Evolutionary conservation across 2,888 invertebrate genomes (phyloP).

Genomic region (Agonopterix heracliana): DNA sequence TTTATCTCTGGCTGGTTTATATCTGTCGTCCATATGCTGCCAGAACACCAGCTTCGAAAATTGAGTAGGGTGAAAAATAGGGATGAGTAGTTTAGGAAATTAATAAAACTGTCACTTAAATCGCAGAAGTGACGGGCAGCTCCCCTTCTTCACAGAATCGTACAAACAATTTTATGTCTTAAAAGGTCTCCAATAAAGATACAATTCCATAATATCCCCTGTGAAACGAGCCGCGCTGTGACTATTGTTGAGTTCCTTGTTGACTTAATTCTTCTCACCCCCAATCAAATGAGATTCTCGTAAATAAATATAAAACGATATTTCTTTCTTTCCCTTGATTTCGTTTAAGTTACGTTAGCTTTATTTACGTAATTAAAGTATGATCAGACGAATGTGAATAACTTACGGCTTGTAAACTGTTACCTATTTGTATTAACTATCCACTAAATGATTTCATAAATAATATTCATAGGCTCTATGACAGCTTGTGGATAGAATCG

Average conservation of each 20-base stretch:
- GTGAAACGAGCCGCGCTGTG: slow-evolving; percentile 39
- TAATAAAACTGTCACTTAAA: slow-evolving; percentile 87
- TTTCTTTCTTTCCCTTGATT: slow-evolving; percentile 18
- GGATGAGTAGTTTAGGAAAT: slow-evolving; percentile 77
- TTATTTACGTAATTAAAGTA: too few species aligned
- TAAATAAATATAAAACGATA: slow-evolving; percentile 54
- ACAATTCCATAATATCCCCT: slow-evolving; percentile 24
- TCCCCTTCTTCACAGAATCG: slow-evolving; percentile 41
- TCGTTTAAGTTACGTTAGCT: too few species aligned
- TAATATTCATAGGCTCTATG: too few species aligned
- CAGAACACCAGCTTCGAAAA: slow-evolving; percentile 59
- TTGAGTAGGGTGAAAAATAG: slow-evolving; percentile 62
- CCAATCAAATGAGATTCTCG: slow-evolving; percentile 50
- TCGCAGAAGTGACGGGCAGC: slow-evolving; percentile 63
- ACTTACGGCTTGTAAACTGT: too few species aligned
- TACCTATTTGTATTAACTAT: too few species aligned
- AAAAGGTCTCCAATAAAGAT: slow-evolving; percentile 27
- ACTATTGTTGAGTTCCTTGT: slow-evolving; percentile 63
- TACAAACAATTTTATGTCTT: slow-evolving; percentile 42
- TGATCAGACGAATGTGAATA: too few species aligned
- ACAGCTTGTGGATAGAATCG: too few species aligned
- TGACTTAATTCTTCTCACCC: slow-evolving; percentile 62
- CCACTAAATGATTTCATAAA: too few species aligned
- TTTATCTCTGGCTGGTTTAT: too few species aligned
- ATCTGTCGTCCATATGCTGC: slow-evolving; percentile 50